Evolutionary conservation across 2,797 vertebrate genomes (phyloP).

Genomic region (Mustela erminea): DNA sequence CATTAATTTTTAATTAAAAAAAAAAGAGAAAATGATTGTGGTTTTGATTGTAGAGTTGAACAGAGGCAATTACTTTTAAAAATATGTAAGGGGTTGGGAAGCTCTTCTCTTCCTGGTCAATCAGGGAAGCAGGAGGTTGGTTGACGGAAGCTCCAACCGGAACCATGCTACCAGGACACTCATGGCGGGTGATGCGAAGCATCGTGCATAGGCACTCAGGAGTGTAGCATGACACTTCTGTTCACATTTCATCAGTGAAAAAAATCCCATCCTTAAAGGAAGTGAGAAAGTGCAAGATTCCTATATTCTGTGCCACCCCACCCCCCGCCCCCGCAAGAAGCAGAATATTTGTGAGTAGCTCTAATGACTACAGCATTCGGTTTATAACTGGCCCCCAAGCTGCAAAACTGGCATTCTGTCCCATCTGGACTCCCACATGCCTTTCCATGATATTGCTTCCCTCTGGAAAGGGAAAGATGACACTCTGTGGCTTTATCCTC

Average conservation of each 20-base stretch:
- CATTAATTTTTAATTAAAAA: background rate
- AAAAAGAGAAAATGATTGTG: background rate
- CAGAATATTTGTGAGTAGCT: background rate
- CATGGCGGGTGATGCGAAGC: rapidly evolving
- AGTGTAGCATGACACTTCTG: background rate
- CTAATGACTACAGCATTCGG: background rate
- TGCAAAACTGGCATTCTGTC: background rate
- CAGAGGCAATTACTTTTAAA: background rate
- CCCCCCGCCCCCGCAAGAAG: background rate
- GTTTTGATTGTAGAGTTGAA: background rate
- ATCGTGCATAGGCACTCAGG: background rate
- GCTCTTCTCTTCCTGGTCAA: background rate
- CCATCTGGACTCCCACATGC: too few relatives aligned
- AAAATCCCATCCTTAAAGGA: background rate
- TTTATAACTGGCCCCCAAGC: background rate
- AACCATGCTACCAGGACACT: background rate
- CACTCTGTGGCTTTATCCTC: background rate
- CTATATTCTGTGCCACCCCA: too few relatives aligned
- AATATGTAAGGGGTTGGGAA: background rate
- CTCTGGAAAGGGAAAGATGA: background rate
- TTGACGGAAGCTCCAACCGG: rapidly evolving
- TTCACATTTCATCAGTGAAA: background rate
- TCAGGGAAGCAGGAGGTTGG: background rate
- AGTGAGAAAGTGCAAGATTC: background rate
- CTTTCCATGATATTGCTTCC: background rate